These are phyloP conservation scores for Tortricodes alternella DNA, from an alignment of 2,888 invertebrate species.

Conservation along the genomic window DNA sequence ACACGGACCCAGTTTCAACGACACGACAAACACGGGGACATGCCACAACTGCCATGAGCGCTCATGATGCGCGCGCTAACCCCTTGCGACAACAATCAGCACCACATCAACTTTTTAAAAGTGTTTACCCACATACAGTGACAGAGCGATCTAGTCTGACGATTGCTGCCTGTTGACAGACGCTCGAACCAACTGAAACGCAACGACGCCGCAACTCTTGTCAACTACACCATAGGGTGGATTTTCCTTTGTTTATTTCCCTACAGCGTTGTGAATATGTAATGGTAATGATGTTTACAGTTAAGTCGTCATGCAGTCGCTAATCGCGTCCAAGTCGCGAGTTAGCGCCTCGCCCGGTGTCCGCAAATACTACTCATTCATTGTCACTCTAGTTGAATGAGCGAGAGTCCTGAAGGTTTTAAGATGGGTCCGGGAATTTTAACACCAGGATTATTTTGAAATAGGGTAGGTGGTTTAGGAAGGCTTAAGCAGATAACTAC, in stretches of 20 bases:
- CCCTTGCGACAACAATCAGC: constrained; percentile 74
- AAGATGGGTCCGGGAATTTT: constrained; percentile 17
- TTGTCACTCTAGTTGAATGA: constrained; percentile 72
- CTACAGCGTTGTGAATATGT: constrained; percentile 43
- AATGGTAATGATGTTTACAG: constrained; percentile 80
- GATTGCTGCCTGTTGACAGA: constrained; percentile 64
- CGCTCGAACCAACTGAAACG: constrained; percentile 35
- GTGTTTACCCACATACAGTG: constrained; percentile 71
- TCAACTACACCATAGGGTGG: constrained; percentile 37
- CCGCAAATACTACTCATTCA: constrained; percentile 74
- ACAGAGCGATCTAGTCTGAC: constrained; percentile 73
- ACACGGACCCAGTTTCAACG: constrained; percentile 67
- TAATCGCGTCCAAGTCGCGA: constrained; percentile 71
- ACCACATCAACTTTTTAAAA: constrained; percentile 78
- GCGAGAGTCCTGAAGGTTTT: constrained; percentile 50
- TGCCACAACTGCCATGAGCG: constrained; percentile 57
- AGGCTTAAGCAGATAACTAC: background rate
- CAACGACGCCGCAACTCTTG: constrained; percentile 36
- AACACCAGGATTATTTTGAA: constrained; percentile 17
- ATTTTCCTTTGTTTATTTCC: constrained; percentile 35
- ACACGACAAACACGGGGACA: constrained; percentile 57
- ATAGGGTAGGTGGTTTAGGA: background rate
- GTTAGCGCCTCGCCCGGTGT: constrained; percentile 82
- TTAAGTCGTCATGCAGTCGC: constrained; percentile 75
- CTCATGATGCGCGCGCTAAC: constrained; percentile 77